These are phyloP conservation scores for Patella pellucida DNA, from an alignment of 2,888 invertebrate genomes.

Conservation along the genomic window DNA sequence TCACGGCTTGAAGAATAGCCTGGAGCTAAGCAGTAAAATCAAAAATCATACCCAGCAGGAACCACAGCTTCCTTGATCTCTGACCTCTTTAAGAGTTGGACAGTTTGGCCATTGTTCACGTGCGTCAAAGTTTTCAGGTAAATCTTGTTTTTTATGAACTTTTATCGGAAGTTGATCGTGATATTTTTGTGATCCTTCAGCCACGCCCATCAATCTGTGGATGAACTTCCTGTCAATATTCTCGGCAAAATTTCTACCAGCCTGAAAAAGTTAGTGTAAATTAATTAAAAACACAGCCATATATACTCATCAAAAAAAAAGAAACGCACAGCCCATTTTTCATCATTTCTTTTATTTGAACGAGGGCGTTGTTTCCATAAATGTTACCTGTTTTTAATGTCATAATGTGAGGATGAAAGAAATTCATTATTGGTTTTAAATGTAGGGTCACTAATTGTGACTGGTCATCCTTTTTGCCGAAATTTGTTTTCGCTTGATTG, in stretches of 20 bases:
- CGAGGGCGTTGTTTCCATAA: too few relatives aligned
- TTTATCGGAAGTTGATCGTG: conserved; percentile 38
- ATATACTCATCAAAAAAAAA: too few relatives aligned
- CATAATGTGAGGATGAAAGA: too few relatives aligned
- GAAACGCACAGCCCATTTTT: too few relatives aligned
- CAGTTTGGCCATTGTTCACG: conserved; percentile 87
- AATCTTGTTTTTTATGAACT: conserved; percentile 37
- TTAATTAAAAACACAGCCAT: too few relatives aligned
- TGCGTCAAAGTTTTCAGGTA: conserved; percentile 87
- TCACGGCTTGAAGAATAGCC: not conserved
- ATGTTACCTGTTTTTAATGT: too few relatives aligned
- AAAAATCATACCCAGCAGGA: conserved; percentile 83
- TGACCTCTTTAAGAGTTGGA: conserved; percentile 78
- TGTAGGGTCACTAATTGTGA: too few relatives aligned
- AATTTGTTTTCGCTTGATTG: too few relatives aligned
- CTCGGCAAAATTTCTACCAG: conserved; percentile 80
- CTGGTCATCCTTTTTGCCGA: too few relatives aligned
- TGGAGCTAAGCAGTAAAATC: not conserved
- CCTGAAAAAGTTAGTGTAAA: conserved; percentile 70
- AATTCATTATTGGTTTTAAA: too few relatives aligned
- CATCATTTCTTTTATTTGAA: too few relatives aligned
- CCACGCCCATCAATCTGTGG: conserved; percentile 74
- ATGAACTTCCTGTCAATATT: conserved; percentile 77
- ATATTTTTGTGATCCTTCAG: conserved; percentile 20
- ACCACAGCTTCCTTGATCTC: conserved; percentile 80